Evolutionary conservation across 2,113 vertebrate genomes (phyloP).

Genomic region (Pluvialis apricaria): DNA sequence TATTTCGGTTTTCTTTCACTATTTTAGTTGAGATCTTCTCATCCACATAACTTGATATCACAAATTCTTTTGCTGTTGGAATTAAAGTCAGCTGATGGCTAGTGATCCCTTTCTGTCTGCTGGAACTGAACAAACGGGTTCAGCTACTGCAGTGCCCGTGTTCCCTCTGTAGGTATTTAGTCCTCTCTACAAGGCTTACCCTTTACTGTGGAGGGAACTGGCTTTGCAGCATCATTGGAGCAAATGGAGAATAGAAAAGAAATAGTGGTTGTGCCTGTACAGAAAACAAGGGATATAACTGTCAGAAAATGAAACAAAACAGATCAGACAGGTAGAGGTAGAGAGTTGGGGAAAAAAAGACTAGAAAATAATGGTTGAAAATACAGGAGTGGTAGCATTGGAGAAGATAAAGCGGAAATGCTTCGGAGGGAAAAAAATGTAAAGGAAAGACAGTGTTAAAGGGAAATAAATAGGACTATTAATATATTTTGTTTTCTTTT

Average conservation of each 20-base stretch:
- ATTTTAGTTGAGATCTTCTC: neutral
- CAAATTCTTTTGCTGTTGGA: neutral
- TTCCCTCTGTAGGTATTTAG: neutral
- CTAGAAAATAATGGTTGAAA: neutral
- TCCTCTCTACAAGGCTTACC: neutral
- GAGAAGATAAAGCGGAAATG: neutral
- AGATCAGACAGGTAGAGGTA: neutral
- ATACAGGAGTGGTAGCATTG: neutral
- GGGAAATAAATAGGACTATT: neutral
- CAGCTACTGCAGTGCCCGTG: accelerated
- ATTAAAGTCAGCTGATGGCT: neutral
- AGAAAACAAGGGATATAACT: neutral
- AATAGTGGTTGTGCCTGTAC: neutral
- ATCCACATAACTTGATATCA: neutral
- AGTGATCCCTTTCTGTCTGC: neutral
- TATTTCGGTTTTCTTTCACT: neutral
- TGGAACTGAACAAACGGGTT: neutral
- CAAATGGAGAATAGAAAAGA: neutral
- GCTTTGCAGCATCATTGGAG: neutral
- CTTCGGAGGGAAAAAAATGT: neutral
- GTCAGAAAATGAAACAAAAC: too few relatives aligned
- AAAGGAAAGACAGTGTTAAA: neutral
- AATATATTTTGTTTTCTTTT: neutral
- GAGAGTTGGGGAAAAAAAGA: neutral
- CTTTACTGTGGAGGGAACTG: neutral